Base-by-base conservation (phyloP, 2,888 invertebrate genomes). In the Gordius sp. region DNA sequence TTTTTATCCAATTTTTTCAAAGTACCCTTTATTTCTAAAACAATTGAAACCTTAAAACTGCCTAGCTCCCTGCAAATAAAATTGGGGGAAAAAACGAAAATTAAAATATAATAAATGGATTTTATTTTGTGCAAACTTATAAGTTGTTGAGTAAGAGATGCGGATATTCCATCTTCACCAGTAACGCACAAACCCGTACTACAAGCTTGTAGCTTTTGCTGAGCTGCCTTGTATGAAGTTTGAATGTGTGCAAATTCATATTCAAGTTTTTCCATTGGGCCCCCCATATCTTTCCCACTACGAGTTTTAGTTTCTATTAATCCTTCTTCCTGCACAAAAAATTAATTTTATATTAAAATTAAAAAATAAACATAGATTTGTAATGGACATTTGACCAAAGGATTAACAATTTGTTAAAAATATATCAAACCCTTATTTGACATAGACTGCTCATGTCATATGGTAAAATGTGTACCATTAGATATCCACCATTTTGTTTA, bases 91-190 rank as follows among this genome's bases (percentile, higher is more conserved):
- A 56, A 52, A 13, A 18, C 8, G n/a, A 8, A 8, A 52, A 52
- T 13, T 13, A 8, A 52, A 52, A 52, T 58, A 55, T 33, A 55
- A 39, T 58, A 27, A n/a, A 57, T 54, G 24, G 2, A 24, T 26
- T 54, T 16, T 16, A 1, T 20, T 23, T 33, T 20, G 23, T 41
- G 61, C 68, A 65, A 65, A 80, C 80, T 76, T 68, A 85, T 85
- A 23, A 89, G 75, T 67, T 86, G 86, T 62, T 85, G 82, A 66
- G 83, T 82, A 57, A 91, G 72, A 0, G 87, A 81, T 33, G 81
- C 80, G 2, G 69, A 70, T 64, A 71, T 68, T 0, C 83, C 83
- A 60, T 78, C 77, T 20, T 78, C 80, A 13, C 39, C 39, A 33
- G 8, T 33, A 8, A 33, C 39, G 41, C 80, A 76, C 63, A 81